phyloP scores from a whole-genome alignment of 2,113 vertebrate genomes.

The Charina bottae region DNA sequence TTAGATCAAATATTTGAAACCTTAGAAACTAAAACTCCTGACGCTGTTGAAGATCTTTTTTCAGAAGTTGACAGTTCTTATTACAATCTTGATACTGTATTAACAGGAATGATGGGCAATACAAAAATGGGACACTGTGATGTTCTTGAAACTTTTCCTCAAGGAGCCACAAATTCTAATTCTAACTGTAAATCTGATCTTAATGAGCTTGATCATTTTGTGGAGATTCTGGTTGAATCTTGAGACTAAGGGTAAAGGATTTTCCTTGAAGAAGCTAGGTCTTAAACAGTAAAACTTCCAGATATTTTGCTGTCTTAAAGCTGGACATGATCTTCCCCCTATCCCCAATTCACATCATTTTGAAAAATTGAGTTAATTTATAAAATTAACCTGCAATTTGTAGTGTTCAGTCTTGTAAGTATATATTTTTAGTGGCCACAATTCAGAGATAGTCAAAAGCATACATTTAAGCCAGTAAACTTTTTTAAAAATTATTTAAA shows the following conservation, averaged over 20 bases:
- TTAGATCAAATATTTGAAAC: slow-evolving; percentile 95
- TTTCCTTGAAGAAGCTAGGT: slow-evolving; percentile 47
- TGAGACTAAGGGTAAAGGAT: slow-evolving; percentile 69
- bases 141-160: slow-evolving; percentile 85
- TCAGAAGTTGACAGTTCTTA: slow-evolving; percentile 93
- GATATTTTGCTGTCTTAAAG: slow-evolving; percentile 53
- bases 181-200: slow-evolving; percentile 90
- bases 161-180: slow-evolving; percentile 77
- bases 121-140: slow-evolving; percentile 87
- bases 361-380: slow-evolving; percentile 68
- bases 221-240: slow-evolving; percentile 97
- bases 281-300: slow-evolving; percentile 43
- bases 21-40: slow-evolving; percentile 87
- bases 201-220: slow-evolving; percentile 95
- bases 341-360: slow-evolving; percentile 67
- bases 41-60: slow-evolving; percentile 88
- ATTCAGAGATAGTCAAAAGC: background rate
- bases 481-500: background rate
- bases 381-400: slow-evolving; percentile 61
- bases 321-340: slow-evolving; percentile 60
- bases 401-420: slow-evolving; percentile 48
- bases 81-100: slow-evolving; percentile 92
- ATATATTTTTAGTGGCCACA: background rate
- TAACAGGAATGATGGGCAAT: slow-evolving; percentile 89
- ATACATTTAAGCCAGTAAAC: background rate